Evolutionary conservation across 2,113 vertebrate species (phyloP).

Genomic region (Ceyx margarethae): DNA sequence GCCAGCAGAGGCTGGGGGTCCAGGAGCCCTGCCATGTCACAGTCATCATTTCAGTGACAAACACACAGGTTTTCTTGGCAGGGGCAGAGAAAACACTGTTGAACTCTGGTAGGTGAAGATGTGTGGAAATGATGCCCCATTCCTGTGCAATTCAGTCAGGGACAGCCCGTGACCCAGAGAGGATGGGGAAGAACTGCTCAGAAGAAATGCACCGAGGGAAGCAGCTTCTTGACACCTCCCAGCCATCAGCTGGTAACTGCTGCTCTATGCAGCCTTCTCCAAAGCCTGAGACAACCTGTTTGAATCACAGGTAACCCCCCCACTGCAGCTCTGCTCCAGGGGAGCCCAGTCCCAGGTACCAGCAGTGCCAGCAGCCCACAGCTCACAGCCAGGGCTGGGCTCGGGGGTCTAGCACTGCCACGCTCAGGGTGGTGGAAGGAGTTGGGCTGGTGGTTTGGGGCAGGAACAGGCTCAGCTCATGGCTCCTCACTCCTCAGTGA

Average conservation of each 20-base stretch:
- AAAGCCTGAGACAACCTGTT: not conserved
- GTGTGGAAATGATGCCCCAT: not conserved
- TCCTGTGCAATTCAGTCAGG: accelerated
- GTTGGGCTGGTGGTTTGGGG: not conserved
- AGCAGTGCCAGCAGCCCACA: accelerated
- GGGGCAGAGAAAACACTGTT: not conserved
- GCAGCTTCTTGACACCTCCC: not conserved
- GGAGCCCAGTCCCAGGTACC: not conserved
- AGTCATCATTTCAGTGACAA: not conserved
- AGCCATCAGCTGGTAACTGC: not conserved
- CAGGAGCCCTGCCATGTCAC: accelerated
- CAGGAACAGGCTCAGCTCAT: accelerated
- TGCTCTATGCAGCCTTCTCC: accelerated
- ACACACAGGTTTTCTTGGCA: not conserved
- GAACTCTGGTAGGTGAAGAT: not conserved
- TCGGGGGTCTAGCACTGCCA: accelerated
- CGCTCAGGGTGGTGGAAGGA: accelerated
- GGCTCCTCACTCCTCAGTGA: not conserved
- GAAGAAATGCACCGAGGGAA: not conserved
- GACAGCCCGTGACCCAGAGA: not conserved
- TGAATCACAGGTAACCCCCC: not conserved
- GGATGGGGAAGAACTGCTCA: not conserved
- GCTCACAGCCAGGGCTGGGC: not conserved
- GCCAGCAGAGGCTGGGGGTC: not conserved
- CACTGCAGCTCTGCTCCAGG: not conserved